Evolutionary conservation across 2,797 vertebrate genomes (phyloP).

Genomic region (Taenioides sp.): DNA sequence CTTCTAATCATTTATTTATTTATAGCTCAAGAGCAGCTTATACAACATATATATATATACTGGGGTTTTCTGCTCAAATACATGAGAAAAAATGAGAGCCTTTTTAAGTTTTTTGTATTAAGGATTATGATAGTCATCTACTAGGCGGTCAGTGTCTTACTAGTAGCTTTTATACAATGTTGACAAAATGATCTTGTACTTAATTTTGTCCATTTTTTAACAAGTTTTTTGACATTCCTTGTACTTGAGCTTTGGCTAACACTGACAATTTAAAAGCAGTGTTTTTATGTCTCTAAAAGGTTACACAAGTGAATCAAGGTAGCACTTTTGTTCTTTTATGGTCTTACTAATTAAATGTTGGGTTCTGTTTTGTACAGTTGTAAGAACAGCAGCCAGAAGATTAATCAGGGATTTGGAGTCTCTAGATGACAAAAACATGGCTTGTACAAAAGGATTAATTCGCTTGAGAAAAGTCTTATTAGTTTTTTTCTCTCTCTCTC

Average conservation of each 20-base stretch:
- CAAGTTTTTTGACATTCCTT: neutral
- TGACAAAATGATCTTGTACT: neutral
- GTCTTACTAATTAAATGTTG: conserved; percentile 10
- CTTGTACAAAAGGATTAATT: conserved; percentile 19
- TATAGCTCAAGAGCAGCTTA: too few species aligned
- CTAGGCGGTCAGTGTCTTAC: too few species aligned
- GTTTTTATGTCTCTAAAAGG: conserved; percentile 5
- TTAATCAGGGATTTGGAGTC: conserved; percentile 17
- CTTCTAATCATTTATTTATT: too few species aligned
- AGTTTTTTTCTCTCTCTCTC: neutral
- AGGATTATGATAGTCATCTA: too few species aligned
- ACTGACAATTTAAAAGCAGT: neutral
- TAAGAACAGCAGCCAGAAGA: conserved; percentile 7
- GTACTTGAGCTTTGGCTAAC: neutral
- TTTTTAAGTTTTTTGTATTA: too few species aligned
- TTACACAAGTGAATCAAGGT: neutral
- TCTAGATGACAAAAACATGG: conserved; percentile 12
- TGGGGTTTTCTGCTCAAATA: too few species aligned
- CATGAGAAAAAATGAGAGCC: too few species aligned
- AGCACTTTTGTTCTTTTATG: neutral
- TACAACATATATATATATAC: too few species aligned
- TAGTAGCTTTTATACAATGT: too few species aligned
- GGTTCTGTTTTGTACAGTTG: conserved; percentile 8
- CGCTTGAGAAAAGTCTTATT: conserved; percentile 5
- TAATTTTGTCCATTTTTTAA: neutral